These are phyloP conservation scores for Phortica variegata DNA, from an alignment of 1,140 invertebrate genomes.

Conservation along the genomic window DNA sequence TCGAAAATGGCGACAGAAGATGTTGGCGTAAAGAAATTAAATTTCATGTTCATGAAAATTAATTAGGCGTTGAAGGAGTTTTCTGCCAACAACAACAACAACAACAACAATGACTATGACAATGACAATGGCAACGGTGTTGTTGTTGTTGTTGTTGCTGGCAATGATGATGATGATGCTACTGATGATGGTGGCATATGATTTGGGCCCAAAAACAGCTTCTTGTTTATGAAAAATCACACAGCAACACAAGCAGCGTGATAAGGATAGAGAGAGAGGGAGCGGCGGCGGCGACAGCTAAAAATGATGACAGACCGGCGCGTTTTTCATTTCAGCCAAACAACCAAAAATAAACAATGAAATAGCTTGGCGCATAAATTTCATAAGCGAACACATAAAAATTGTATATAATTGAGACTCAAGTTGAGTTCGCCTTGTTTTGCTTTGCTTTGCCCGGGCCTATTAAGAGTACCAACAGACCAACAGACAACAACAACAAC, in stretches of 20 bases:
- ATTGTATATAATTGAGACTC: constrained; percentile 50
- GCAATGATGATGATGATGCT: no score
- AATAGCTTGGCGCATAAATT: constrained; percentile 33
- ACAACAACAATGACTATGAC: no score
- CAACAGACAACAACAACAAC: constrained; percentile 4
- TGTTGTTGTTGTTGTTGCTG: no score
- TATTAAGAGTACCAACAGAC: background rate
- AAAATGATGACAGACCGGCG: no score
- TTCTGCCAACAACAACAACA: no score
- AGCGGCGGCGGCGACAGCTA: background rate
- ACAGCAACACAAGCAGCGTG: background rate
- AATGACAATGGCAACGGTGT: background rate
- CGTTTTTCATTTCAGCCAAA: no score
- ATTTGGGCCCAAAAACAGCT: no score
- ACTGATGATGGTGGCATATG: no score
- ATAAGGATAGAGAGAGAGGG: background rate
- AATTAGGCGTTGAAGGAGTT: constrained; percentile 4
- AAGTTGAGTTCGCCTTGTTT: constrained; percentile 20
- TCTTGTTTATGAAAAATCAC: no score
- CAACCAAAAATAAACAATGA: no score
- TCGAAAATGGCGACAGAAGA: constrained; percentile 1
- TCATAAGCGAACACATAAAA: constrained; percentile 35
- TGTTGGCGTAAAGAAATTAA: constrained; percentile 11
- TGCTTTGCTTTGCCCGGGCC: background rate
- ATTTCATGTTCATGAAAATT: constrained; percentile 13